phyloP scores from a whole-genome alignment of 2,113 vertebrate species.

The Otus sunia region DNA sequence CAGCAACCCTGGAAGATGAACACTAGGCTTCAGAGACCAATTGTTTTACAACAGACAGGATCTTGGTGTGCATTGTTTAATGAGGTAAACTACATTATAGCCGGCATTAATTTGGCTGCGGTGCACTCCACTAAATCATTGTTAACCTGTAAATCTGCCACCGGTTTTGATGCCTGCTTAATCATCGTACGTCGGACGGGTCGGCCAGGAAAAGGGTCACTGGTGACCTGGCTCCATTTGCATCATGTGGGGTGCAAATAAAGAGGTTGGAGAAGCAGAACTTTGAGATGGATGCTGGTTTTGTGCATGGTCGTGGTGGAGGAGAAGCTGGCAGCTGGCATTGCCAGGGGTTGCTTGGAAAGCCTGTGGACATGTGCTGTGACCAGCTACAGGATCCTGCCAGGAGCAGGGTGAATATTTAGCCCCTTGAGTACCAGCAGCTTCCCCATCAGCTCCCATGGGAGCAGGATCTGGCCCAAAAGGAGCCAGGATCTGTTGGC shows the following conservation, averaged over 20 bases:
- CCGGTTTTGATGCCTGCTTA: slow-evolving; percentile 50
- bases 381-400: neutral
- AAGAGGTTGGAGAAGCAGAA: neutral
- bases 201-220: neutral
- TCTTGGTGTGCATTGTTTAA: slow-evolving; percentile 81
- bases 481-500: neutral
- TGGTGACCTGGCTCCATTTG: neutral
- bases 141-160: slow-evolving; percentile 76
- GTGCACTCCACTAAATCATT: slow-evolving; percentile 68
- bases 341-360: neutral
- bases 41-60: slow-evolving; percentile 79
- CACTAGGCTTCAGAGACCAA: slow-evolving; percentile 81
- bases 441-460: neutral
- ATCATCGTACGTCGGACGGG: neutral
- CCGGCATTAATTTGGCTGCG: slow-evolving; percentile 70
- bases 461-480: neutral
- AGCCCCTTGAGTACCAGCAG: neutral
- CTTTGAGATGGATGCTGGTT: neutral
- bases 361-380: fast-evolving
- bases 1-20: slow-evolving; percentile 81
- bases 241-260: fast-evolving
- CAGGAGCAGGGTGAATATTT: neutral
- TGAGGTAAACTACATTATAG: slow-evolving; percentile 79
- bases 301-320: neutral
- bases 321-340: neutral